These are phyloP conservation scores for Dermatemys mawii DNA, from an alignment of 2,113 vertebrate genomes.

Conservation along the genomic window DNA sequence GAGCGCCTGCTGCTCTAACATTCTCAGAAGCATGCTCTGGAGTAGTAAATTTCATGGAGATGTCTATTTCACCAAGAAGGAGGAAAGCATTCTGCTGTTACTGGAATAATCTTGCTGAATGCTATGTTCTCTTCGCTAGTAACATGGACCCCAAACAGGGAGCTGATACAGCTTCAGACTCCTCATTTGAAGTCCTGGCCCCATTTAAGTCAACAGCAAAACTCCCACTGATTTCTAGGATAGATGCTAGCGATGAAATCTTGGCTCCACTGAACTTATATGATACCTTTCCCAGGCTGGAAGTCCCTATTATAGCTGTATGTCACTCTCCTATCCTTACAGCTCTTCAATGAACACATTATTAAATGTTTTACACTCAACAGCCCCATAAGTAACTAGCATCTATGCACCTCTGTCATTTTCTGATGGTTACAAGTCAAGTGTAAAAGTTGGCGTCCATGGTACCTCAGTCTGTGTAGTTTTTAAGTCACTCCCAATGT, in stretches of 20 bases:
- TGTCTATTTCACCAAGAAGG: not conserved
- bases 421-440: conserved; percentile 10
- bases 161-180: conserved; percentile 2
- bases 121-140: not conserved
- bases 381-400: not conserved
- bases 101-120: not conserved
- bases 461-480: not conserved
- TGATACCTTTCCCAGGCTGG: not conserved
- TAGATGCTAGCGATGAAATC: not conserved
- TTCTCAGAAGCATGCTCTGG: not conserved
- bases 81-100: not conserved
- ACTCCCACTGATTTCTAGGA: not conserved
- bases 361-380: not conserved
- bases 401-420: rapidly evolving
- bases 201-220: conserved; percentile 5
- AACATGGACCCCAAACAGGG: not conserved
- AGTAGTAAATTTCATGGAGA: not conserved
- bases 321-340: not conserved
- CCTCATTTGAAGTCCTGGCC: not conserved
- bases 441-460: not conserved
- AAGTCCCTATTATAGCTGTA: not conserved
- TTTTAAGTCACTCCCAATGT: conserved; percentile 2
- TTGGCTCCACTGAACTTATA: not conserved
- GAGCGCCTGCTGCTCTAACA: not conserved
- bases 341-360: not conserved